phyloP scores from a whole-genome alignment of 2,113 vertebrate species.

The Phocoena phocoena region DNA sequence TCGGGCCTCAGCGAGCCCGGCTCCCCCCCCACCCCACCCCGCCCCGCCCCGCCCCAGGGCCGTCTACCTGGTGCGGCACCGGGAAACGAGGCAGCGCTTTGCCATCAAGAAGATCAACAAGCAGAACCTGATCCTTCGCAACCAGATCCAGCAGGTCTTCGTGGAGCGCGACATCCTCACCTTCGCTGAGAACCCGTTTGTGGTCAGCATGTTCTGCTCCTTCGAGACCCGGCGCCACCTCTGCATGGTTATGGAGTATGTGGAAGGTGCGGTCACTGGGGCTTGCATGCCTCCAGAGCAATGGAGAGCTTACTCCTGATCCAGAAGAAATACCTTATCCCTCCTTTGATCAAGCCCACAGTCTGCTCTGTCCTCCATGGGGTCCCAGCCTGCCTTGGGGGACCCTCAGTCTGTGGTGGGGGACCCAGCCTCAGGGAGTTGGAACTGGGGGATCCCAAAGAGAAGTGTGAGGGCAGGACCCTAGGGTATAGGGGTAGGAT shows the following conservation, averaged over 20 bases:
- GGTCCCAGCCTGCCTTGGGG: neutral
- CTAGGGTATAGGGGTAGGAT: too few species aligned
- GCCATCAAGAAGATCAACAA: constrained; percentile 99
- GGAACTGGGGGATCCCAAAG: neutral
- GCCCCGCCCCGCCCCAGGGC: constrained; percentile 82
- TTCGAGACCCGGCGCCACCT: constrained; percentile 96
- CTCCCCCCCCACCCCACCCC: neutral
- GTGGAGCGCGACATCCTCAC: constrained; percentile 98
- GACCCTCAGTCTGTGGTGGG: neutral
- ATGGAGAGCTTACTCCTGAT: neutral
- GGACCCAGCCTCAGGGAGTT: neutral
- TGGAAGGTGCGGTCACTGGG: constrained; percentile 89
- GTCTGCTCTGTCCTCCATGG: neutral
- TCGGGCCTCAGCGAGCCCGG: neutral
- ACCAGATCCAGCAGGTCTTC: constrained; percentile 99
- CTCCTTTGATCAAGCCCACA: neutral
- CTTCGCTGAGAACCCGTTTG: constrained; percentile 97
- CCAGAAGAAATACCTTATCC: neutral
- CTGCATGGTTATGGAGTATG: constrained; percentile 99
- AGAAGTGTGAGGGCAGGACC: neutral
- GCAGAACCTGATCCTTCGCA: constrained; percentile 96
- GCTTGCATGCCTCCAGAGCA: neutral
- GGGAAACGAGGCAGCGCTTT: constrained; percentile 94
- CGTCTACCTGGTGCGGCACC: constrained; percentile 95
- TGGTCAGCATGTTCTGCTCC: constrained; percentile 99